Base-by-base conservation (phyloP, 2,797 vertebrate species). In the Pipistrellus pipistrellus region DNA sequence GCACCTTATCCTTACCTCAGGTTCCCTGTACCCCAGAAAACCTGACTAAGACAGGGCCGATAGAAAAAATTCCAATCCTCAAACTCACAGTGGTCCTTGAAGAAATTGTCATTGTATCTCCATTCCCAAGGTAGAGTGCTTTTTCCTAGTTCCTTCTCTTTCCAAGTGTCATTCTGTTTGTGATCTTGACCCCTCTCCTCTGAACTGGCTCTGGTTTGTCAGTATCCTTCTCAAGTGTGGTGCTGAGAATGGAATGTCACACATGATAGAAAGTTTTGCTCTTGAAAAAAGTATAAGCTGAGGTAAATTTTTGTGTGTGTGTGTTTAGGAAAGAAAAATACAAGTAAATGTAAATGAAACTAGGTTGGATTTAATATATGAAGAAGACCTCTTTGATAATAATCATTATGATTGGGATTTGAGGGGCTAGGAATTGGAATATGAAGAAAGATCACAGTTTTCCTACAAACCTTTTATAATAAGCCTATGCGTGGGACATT, bases 321-420 rank as follows among this genome's bases (percentile, higher is more conserved):
- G 44, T 91, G 15, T 25, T 85, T 88, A 64, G 48, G 82, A 76
- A 91, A 73, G 38, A 55, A 85, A 80, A 80, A 41, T 71, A 75
- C 25, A n/a, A 75, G 12, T 53, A 73, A 64, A 15, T 5, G 66
- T 69, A 93, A 68, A 23, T 92, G 64, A 78, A 73, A 73, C 91
- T 81, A 81, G 35, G 62, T 35, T 88, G 46, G 8, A 66, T 69
- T 73, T 38, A 9, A 59, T 30, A 66, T 82, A 59, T 66, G 78
- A 23, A 82, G n/a, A 90, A 89, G 25, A 84, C 21, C 17, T 88
- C 17, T 85, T 68, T 80, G 35, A 46, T 71, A 71, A 59, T 82
- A 35, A 72, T 85, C 14, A 35, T 75, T 88, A 44, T 90, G 32
- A 53, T 23, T 72, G 35, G 48, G 41, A 80, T 73, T 44, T 46